Percentiles rank a stretch among this genome's conserved stretches.
Evolutionary conservation across 2,113 vertebrate species (phyloP).

Genomic region (Brachyistius frenatus): DNA sequence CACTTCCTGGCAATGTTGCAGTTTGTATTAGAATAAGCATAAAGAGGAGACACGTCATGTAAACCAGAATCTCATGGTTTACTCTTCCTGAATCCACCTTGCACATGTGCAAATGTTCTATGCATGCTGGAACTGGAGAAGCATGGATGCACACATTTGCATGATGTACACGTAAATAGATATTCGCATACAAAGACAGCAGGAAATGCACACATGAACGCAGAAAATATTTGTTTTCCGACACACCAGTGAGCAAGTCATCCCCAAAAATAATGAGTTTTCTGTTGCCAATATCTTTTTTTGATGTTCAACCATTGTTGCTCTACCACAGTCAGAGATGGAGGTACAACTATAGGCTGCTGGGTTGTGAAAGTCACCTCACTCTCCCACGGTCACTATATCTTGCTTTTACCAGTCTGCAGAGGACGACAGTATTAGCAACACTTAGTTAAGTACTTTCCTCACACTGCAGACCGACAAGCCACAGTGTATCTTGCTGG

Average conservation of each 20-base stretch:
- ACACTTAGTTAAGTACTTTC: no score
- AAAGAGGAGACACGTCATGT: conserved; percentile 41
- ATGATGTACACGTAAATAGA: neutral
- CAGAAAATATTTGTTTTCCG: no score
- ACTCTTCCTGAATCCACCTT: conserved; percentile 23
- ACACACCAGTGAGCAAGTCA: neutral
- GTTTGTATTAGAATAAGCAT: conserved; percentile 47
- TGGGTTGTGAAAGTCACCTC: neutral
- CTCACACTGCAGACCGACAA: neutral
- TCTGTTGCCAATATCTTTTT: no score
- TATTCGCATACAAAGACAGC: neutral
- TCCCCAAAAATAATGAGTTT: neutral
- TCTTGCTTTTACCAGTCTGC: conserved; percentile 6
- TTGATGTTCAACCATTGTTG: no score
- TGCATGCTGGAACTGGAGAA: neutral
- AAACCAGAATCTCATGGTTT: conserved; percentile 27
- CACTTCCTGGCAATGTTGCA: conserved; percentile 60
- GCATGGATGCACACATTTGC: conserved; percentile 28
- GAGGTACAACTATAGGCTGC: neutral
- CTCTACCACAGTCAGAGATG: neutral
- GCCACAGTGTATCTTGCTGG: neutral
- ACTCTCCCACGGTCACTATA: neutral
- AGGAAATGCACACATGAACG: no score
- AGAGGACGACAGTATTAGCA: neutral
- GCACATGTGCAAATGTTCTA: conserved; percentile 14